Base-by-base conservation (phyloP, 2,797 vertebrate species). In the Myotis daubentonii region DNA sequence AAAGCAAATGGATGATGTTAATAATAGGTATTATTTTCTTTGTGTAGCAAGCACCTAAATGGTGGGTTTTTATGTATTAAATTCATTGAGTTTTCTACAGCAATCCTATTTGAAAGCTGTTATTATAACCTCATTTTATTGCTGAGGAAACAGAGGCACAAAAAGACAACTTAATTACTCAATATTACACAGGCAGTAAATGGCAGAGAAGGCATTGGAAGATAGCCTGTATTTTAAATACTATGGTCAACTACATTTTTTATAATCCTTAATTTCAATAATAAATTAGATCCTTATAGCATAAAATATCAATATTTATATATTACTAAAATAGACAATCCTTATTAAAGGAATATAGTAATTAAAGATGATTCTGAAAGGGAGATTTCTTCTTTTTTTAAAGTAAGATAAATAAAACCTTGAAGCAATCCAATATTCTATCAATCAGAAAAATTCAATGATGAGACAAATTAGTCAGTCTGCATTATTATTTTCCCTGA, bases 331-430 rank as follows among this genome's bases (percentile, higher is more conserved):
- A 62, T 44, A 70, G 7, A 41, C 8, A 72, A 53, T 81, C 6
- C 38, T 79, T 55, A 60, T 22, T 80, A 60, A 80, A 70, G 28
- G 6, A 78, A 86, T 66, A 22, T n/a, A 83, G 9, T 20, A 44
- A 74, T 62, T 53, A 81, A 60, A 65, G 44, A 36, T 65, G 44
- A 95, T 72, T 85, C 12, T 88, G 71, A 74, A 92, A 87, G 38
- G 66, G 1, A 66, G 1, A 23, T 74, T 74, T 87, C 25, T 89
- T 10, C 15, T 65, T 75, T 8, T 75, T 76, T 72, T 78, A 8
- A 25, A 71, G 65, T 70, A 78, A 75, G 33, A 65, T 62, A 82
- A 85, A 70, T 30, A 87, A 76, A 80, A 65, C 6, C 19, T 41
- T 41, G 2, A 7, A 76, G 38, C 8, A 75, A 76, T 66, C 36